Conservation (phyloP, 2,797 vertebrate species). For the Megaceryle alcyon region DNA sequence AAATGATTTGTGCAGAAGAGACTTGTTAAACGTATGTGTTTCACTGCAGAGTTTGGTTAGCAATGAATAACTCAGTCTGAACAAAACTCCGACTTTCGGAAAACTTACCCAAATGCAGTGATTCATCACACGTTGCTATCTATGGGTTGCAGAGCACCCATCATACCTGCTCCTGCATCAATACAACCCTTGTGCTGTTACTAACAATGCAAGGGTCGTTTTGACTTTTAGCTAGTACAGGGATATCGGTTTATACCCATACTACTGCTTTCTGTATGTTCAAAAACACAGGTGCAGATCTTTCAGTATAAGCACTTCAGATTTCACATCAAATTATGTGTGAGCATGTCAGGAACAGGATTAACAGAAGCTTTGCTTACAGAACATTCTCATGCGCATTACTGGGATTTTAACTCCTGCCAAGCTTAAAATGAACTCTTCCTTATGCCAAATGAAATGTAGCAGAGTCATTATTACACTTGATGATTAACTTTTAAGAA, state of each 20-base stretch:
- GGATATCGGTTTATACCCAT: background rate
- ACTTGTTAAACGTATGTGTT: background rate
- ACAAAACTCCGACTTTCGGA: background rate
- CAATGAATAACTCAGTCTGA: background rate
- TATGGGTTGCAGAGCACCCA: background rate
- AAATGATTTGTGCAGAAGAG: background rate
- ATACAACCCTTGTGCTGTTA: background rate
- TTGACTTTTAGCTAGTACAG: conserved; percentile 13
- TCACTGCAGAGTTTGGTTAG: background rate
- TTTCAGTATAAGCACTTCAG: conserved; percentile 18
- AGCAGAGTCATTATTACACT: background rate
- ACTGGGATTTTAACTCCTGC: conserved; percentile 51
- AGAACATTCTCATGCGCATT: conserved; percentile 60
- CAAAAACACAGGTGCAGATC: conserved; percentile 48
- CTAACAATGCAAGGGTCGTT: conserved; percentile 16
- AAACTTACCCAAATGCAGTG: background rate
- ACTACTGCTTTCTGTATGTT: background rate
- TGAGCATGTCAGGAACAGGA: conserved; percentile 23
- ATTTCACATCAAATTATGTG: conserved; percentile 38
- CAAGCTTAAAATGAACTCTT: conserved; percentile 51
- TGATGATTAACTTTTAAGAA: conserved; percentile 16
- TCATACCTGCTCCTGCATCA: background rate
- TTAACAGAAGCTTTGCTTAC: conserved; percentile 45
- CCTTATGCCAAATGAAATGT: conserved; percentile 38
- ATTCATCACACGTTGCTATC: background rate